Base-by-base conservation (phyloP, 2,113 vertebrate species). In the Sciurus niger region DNA sequence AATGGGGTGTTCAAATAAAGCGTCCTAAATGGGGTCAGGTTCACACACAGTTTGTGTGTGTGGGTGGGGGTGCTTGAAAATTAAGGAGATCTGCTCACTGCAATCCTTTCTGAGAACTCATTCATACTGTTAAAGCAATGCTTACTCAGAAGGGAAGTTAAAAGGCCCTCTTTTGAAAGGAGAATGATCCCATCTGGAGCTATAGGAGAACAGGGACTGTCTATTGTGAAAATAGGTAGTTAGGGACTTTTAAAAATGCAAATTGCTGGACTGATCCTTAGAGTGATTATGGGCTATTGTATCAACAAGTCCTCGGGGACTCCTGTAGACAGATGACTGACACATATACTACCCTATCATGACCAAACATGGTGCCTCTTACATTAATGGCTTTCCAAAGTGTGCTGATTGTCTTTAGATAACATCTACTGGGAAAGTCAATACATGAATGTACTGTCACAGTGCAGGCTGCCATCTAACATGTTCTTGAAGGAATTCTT, bases 291-390 rank as follows among this genome's bases (percentile, higher is more conserved):
- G 91, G 93, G 65, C 88, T 95, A 96, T 96, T 97, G 95, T 90
- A 98, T 95, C 97, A 97, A 97, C 95, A 98, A 98, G 96, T 95
- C 98, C 98, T 89, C 40, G 0, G 98, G 97, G 97, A 97, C 94
- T 17, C 90, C 80, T 82, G 5, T 9, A 95, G 93, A 86, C 96
- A 92, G 48, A 60, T 67, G 97, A 98, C 1, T 96, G 97, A 97
- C 96, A 96, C 48, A 34, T 94, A 79, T 84, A 89, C 96, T 77
- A 43, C 10, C 32, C 90, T 97, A 43, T 82, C 84, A 68, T 77
- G 93, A 95, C 88, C 4, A 3, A 34, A 93, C 46, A 77, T 0
- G 77, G 84, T 92, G 70, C 93, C 87, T 58, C 84, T 76, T 73
- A 67, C 0, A 1, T 90, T 95, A 95, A 97, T 34, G 2, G 72